phyloP scores from a whole-genome alignment of 2,888 invertebrate species.

The Aspidapion aeneum region DNA sequence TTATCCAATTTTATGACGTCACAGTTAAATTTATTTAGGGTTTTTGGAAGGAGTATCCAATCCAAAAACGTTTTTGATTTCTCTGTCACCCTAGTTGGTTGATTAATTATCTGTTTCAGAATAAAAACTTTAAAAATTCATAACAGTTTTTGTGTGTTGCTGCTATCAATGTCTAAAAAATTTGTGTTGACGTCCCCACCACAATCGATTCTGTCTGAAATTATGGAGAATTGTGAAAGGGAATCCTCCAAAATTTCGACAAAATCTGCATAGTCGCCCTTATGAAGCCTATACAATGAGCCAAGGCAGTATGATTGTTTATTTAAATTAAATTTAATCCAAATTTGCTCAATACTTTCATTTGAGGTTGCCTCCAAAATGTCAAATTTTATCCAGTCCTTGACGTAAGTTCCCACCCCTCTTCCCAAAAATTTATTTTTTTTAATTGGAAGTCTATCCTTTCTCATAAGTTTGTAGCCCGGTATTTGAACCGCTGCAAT shows the following conservation, averaged over 20 bases:
- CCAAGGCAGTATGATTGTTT: background rate
- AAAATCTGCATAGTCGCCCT: background rate
- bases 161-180: no score
- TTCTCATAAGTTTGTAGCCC: background rate
- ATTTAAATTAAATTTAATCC: background rate
- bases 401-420: background rate
- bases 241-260: slow-evolving; percentile 2
- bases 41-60: no score
- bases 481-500: background rate
- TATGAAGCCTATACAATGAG: background rate
- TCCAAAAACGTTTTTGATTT: no score
- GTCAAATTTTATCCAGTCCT: background rate
- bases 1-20: no score
- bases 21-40: no score
- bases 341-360: slow-evolving; percentile 3
- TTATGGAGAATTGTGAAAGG: background rate
- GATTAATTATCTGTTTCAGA: no score
- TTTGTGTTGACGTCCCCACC: no score
- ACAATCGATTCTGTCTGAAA: no score
- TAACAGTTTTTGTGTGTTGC: no score
- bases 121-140: no score
- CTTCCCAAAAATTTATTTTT: background rate
- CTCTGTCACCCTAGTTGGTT: no score
- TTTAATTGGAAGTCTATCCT: background rate
- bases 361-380: background rate